Evolutionary conservation across 2,113 vertebrate genomes (phyloP).

Genomic region (Myiopsitta monachus): DNA sequence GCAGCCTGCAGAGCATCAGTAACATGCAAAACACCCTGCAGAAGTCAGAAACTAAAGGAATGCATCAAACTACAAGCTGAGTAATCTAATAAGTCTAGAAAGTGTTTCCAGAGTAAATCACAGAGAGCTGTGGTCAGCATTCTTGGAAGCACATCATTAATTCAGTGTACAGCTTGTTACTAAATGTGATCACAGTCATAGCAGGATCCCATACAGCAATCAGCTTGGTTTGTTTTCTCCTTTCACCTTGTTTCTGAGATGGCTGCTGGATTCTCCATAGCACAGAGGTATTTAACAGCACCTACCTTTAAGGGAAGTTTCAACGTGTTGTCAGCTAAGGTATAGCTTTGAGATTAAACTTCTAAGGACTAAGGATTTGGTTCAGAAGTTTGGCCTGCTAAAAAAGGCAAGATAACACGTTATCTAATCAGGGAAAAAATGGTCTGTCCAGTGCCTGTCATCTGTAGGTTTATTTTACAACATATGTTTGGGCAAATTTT

Average conservation of each 20-base stretch:
- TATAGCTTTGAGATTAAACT: background rate
- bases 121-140: conserved; percentile 31
- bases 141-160: conserved; percentile 17
- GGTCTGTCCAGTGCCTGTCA: background rate
- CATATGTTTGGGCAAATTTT: background rate
- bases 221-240: conserved; percentile 8
- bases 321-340: background rate
- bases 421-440: accelerated
- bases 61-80: background rate
- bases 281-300: background rate
- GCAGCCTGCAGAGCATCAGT: background rate
- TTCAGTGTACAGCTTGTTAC: background rate
- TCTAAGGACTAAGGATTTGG: background rate
- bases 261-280: accelerated
- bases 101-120: conserved; percentile 32
- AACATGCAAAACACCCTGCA: background rate
- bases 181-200: background rate
- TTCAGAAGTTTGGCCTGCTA: background rate
- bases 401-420: background rate
- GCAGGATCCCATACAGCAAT: background rate
- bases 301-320: background rate
- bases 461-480: background rate
- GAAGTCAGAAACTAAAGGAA: background rate
- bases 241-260: background rate
- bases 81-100: conserved; percentile 53